Conservation (phyloP, 2,888 invertebrate genomes). For the Zygogramma bicolorata region DNA sequence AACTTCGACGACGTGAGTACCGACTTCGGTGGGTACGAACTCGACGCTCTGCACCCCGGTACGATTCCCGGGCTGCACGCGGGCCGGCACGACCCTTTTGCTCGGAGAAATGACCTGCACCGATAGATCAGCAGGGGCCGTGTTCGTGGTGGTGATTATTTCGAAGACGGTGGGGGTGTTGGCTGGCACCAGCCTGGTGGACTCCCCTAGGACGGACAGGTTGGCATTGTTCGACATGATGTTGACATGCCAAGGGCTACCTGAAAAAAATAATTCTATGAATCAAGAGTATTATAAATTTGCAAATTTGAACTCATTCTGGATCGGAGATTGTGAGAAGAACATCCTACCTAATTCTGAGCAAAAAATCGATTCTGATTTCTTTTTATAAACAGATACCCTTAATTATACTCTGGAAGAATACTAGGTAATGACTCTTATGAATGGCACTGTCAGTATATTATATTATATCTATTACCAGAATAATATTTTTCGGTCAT, state of each 20-base stretch:
- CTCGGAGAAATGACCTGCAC: conserved; percentile 86
- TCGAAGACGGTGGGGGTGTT: conserved; percentile 92
- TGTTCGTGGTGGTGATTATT: conserved; percentile 77
- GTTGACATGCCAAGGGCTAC: conserved; percentile 95
- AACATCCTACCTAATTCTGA: neutral
- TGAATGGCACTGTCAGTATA: too few relatives aligned
- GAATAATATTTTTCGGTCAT: too few relatives aligned
- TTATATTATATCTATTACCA: too few relatives aligned
- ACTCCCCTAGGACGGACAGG: conserved; percentile 86
- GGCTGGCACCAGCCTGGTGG: conserved; percentile 90
- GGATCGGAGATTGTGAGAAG: conserved; percentile 8
- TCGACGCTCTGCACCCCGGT: conserved; percentile 85
- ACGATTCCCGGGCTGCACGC: conserved; percentile 85
- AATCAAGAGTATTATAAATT: neutral
- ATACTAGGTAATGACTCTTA: too few relatives aligned
- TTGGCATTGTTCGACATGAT: conserved; percentile 83
- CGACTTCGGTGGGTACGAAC: conserved; percentile 93
- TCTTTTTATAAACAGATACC: too few relatives aligned
- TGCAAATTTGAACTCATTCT: neutral
- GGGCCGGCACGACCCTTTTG: conserved; percentile 84
- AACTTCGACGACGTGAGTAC: conserved; percentile 93
- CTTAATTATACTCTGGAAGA: too few relatives aligned
- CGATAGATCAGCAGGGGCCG: conserved; percentile 71
- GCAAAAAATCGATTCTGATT: too few relatives aligned
- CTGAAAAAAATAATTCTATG: conserved; percentile 68